These are phyloP conservation scores for Strix occidentalis DNA, from an alignment of 2,797 vertebrate species.

Conservation along the genomic window DNA sequence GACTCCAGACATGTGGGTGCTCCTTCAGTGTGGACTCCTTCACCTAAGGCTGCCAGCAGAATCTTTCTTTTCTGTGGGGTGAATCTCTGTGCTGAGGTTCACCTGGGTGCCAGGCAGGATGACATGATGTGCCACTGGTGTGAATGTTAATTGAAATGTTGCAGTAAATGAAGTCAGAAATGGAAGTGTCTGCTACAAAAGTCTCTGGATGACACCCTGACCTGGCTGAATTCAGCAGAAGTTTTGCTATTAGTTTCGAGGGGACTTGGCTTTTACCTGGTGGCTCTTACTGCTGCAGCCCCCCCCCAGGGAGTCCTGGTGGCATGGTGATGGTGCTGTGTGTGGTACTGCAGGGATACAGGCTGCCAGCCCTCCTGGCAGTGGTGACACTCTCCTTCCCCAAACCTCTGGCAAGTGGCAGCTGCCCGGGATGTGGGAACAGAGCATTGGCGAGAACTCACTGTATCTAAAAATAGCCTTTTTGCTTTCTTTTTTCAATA, in stretches of 20 bases:
- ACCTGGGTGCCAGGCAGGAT: background rate
- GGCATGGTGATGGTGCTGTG: rapidly evolving
- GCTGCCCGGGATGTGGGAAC: rapidly evolving
- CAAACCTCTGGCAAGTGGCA: background rate
- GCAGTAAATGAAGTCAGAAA: background rate
- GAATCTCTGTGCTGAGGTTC: background rate
- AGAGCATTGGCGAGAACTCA: background rate
- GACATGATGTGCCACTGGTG: background rate
- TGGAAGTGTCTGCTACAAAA: background rate
- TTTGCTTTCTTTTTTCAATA: background rate
- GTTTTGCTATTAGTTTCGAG: background rate
- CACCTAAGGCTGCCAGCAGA: background rate
- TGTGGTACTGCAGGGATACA: background rate
- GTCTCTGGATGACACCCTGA: background rate
- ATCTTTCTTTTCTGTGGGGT: background rate
- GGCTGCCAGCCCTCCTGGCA: background rate
- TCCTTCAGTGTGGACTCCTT: background rate
- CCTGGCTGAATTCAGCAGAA: background rate
- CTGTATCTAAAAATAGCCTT: background rate
- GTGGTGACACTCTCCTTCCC: background rate
- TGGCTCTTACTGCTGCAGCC: background rate
- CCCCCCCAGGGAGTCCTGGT: background rate
- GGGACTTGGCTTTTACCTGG: background rate
- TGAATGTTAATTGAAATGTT: background rate
- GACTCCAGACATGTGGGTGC: background rate